Conservation (phyloP, 1,140 invertebrate genomes). For the Trichomalopsis sarcophagae region DNA sequence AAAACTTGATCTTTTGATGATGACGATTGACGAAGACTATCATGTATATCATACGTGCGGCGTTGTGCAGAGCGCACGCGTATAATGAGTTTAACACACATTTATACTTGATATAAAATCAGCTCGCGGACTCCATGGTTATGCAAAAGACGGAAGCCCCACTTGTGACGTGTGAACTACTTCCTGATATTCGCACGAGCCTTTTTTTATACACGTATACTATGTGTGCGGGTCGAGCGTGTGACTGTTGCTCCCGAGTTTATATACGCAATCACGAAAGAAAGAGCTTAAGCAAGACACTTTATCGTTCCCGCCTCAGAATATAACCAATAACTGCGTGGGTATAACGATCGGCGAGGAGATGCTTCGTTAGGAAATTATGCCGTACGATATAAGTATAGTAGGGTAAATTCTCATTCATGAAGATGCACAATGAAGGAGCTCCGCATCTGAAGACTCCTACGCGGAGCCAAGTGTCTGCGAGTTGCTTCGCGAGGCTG, state of each 20-base stretch:
- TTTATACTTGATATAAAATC: not conserved
- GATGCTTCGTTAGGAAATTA: not conserved
- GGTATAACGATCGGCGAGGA: not conserved
- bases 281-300: not conserved
- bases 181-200: not conserved
- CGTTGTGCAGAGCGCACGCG: not conserved
- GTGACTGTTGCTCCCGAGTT: not conserved
- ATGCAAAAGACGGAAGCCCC: conserved; percentile 18
- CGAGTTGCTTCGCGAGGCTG: not conserved
- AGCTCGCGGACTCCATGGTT: not conserved
- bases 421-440: not conserved
- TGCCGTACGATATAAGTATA: not conserved
- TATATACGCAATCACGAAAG: not conserved
- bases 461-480: not conserved
- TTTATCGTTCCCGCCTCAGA: no score
- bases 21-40: no score
- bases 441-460: not conserved
- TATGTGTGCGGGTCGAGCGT: not conserved
- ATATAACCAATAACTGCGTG: no score
- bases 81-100: not conserved
- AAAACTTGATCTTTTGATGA: no score
- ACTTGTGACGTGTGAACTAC: conserved; percentile 26
- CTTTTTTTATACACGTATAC: not conserved
- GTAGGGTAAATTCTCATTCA: not conserved
- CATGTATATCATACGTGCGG: no score